These are phyloP conservation scores for Pionites leucogaster DNA, from an alignment of 2,113 vertebrate species.

Conservation along the genomic window DNA sequence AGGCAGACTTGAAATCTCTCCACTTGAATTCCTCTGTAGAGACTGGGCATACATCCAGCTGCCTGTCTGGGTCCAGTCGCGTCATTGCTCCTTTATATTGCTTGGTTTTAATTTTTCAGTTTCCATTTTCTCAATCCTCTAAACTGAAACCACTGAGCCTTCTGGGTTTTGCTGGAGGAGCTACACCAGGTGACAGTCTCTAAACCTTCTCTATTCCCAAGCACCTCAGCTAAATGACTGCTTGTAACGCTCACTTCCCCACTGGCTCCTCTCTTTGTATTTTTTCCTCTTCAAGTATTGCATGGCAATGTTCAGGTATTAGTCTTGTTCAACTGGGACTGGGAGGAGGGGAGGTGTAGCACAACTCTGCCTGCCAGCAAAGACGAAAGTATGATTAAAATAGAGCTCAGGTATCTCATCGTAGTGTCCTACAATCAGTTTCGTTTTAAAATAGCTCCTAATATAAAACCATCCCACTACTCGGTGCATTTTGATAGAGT, in stretches of 20 bases:
- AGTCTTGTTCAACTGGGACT: neutral
- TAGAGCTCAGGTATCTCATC: neutral
- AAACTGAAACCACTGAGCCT: neutral
- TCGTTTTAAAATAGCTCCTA: neutral
- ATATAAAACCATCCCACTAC: neutral
- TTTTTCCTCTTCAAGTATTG: neutral
- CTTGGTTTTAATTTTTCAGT: neutral
- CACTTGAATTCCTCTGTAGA: neutral
- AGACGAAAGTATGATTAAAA: neutral
- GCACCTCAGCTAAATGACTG: neutral
- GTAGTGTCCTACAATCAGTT: neutral
- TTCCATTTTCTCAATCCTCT: neutral
- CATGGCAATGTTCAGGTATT: neutral
- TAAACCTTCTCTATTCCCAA: neutral
- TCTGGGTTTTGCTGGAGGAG: neutral
- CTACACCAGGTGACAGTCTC: neutral
- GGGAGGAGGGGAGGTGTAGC: neutral
- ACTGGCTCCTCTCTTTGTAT: neutral
- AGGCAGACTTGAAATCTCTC: slow-evolving; percentile 18
- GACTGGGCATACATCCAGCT: slow-evolving; percentile 15
- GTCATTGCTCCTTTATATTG: neutral
- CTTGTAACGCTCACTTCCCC: neutral
- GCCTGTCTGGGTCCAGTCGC: neutral
- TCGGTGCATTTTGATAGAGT: neutral
- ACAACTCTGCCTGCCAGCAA: neutral